phyloP scores from a whole-genome alignment of 2,797 vertebrate species.

The Channa striata region DNA sequence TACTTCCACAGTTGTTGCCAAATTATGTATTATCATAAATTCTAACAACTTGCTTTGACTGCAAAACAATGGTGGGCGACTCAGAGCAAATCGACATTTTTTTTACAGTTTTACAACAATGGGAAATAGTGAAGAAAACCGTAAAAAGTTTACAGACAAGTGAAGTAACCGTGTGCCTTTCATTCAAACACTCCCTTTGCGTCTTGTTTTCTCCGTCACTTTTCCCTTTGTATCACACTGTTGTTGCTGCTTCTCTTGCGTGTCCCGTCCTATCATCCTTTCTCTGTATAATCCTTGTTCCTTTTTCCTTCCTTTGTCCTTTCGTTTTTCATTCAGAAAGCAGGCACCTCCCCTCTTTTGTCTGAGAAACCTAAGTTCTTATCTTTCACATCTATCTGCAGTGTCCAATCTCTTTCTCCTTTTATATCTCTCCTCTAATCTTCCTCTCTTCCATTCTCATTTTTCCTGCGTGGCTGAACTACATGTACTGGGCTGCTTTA shows the following conservation, averaged over 20 bases:
- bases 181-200: background rate
- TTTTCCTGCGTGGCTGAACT: constrained; percentile 53
- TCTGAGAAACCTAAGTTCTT: constrained; percentile 59
- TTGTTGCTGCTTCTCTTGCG: constrained; percentile 13
- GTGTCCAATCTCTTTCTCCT: constrained; percentile 51
- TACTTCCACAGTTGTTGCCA: background rate
- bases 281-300: constrained; percentile 40
- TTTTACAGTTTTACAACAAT: background rate
- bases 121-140: background rate
- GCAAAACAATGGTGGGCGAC: background rate
- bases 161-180: no score
- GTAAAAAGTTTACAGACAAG: no score
- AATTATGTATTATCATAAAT: no score
- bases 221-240: background rate
- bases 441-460: constrained; percentile 51
- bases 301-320: constrained; percentile 24
- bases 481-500: constrained; percentile 66
- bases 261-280: constrained; percentile 23
- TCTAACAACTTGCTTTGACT: background rate
- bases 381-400: constrained; percentile 68
- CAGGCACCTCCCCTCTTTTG: constrained; percentile 44
- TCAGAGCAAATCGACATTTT: background rate
- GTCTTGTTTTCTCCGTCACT: constrained; percentile 10
- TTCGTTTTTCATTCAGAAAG: constrained; percentile 46
- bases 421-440: constrained; percentile 59